Percentiles rank a stretch among this genome's conserved stretches.
Evolutionary conservation across 2,888 invertebrate genomes (phyloP).

Genomic region (Stenoptilia bipunctidactyla): DNA sequence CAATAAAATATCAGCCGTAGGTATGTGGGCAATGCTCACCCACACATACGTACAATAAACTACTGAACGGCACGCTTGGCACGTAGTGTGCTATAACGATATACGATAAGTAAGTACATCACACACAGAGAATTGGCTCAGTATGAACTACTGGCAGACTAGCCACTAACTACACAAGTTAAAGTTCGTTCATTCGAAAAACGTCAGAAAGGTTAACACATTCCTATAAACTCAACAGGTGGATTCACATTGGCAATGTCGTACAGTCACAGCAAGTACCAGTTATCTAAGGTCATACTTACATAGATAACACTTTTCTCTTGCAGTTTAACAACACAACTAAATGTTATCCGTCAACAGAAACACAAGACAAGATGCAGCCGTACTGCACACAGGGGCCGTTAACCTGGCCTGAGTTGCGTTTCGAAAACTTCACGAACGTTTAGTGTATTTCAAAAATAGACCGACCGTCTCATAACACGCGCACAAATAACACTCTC

Average conservation of each 20-base stretch:
- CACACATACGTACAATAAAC: no score
- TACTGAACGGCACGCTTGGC: no score
- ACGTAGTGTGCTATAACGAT: no score
- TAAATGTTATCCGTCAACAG: slow-evolving; percentile 62
- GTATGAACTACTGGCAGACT: neutral
- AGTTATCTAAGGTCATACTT: slow-evolving; percentile 60
- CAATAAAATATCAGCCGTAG: no score
- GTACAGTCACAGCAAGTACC: slow-evolving; percentile 43
- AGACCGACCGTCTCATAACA: slow-evolving; percentile 52
- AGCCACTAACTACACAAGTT: slow-evolving; percentile 9
- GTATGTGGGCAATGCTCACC: no score
- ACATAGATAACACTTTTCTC: slow-evolving; percentile 61
- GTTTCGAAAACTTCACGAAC: slow-evolving; percentile 68
- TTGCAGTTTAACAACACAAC: slow-evolving; percentile 55
- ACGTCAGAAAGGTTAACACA: slow-evolving; percentile 3
- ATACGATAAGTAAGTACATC: neutral
- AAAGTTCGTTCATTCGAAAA: slow-evolving; percentile 12
- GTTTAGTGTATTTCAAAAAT: slow-evolving; percentile 68
- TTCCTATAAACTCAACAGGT: slow-evolving; percentile 31
- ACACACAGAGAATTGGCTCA: neutral
- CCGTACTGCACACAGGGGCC: slow-evolving; percentile 58
- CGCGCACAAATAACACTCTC: slow-evolving; percentile 34
- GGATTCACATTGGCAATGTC: slow-evolving; percentile 13
- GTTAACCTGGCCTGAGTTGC: slow-evolving; percentile 63
- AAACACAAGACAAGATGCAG: slow-evolving; percentile 61